Evolutionary conservation across 2,797 vertebrate species (phyloP), one percentile per base, ranked within the genome.

Genomic region (Mormyrops attenuatus): DNA sequence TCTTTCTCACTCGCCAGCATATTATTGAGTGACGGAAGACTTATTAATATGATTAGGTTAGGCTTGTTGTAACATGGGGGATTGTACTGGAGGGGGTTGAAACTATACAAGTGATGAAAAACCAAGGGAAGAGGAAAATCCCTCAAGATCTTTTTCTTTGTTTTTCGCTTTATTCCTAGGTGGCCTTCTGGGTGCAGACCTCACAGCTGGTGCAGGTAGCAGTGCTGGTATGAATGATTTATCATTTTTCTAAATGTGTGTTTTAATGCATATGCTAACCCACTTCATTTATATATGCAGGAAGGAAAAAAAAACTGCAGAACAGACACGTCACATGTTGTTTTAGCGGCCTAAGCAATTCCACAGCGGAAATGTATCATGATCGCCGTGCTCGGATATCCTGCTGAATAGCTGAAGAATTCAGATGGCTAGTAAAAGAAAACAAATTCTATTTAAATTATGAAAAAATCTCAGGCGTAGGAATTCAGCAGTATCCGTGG

Each of bases 171-270:
- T 95, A 93, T 95, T 94, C 94, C 52, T 93, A 99, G 98, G 98
- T 97, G 98, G 98, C 97, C 97, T 99, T 95, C 98, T 99, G 98
- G 97, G 98, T 95, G 97, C 98, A 95, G 98, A 99, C 97, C 97
- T 99, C 94, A 97, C 98, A 95, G 98, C 97, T 96, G 97, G 98
- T 97, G 98, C 97, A 95, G 98, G 98, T 97, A 98, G 97, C 97
- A 99, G 98, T 96, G 97, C 98, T 97, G 98, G 98, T 99, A 98
- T 98, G 96, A 95, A 96, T 88, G 93, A 92, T 87, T 87, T 93
- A 93, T 94, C 92, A 90, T 93, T 91, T 92, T 95, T 92, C 92
- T 92, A 91, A 91, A 93, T 15, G 91, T 93, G 91, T 91, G 92
- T 89, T 93, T 92, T 92, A 90, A 89, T 91, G 90, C 90, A 88